Evolutionary conservation across 2,113 vertebrate species (phyloP).

Genomic region (Melierax canorus): DNA sequence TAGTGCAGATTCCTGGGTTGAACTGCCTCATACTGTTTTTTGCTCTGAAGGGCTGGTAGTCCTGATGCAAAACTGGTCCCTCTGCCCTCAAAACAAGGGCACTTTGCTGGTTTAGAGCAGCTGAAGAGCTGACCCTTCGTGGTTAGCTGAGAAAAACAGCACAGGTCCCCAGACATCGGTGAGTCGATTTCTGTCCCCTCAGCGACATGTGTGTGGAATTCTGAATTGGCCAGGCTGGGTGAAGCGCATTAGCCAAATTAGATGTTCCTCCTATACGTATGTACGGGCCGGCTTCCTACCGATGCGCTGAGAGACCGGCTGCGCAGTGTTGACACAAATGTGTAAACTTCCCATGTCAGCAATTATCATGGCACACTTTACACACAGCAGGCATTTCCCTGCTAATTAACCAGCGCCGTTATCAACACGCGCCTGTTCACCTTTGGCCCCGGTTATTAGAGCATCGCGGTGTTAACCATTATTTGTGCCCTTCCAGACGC

Average conservation of each 20-base stretch:
- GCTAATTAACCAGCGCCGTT: not conserved
- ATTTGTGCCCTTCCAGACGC: not conserved
- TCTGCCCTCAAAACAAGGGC: not conserved
- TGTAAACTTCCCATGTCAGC: not conserved
- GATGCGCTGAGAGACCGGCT: not conserved
- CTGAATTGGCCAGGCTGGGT: not conserved
- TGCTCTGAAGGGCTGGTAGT: not conserved
- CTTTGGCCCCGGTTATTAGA: not conserved
- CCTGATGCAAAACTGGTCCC: not conserved
- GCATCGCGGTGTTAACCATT: rapidly evolving
- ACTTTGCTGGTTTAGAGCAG: not conserved
- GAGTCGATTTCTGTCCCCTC: not conserved
- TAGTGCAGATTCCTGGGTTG: not conserved
- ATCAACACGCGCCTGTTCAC: rapidly evolving
- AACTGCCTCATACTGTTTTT: not conserved
- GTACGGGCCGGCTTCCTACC: not conserved
- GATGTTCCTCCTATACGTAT: not conserved
- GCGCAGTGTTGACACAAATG: too few species aligned
- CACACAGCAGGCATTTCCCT: not conserved
- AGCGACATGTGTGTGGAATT: rapidly evolving
- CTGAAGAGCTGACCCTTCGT: not conserved
- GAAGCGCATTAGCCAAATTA: rapidly evolving
- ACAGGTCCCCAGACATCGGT: not conserved
- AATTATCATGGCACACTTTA: not conserved
- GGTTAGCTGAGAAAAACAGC: not conserved